phyloP scores from a whole-genome alignment of 2,888 invertebrate species.

The Hirtodrosophila confusa region DNA sequence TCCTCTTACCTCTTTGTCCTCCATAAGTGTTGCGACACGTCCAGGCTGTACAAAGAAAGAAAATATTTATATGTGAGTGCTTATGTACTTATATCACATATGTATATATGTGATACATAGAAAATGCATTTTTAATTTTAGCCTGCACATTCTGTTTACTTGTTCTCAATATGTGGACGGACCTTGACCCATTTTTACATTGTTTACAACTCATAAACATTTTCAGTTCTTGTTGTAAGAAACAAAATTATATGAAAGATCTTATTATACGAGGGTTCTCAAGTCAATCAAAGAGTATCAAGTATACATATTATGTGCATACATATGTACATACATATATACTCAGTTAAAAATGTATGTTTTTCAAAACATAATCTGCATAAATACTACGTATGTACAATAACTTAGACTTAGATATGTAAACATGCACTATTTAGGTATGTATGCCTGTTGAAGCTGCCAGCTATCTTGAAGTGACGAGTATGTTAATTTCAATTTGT shows the following conservation, averaged over 20 bases:
- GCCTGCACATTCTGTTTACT: slow-evolving; percentile 32
- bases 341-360: no score
- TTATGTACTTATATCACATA: background rate
- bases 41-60: slow-evolving; percentile 90
- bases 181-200: slow-evolving; percentile 60
- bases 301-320: no score
- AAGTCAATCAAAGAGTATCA: no score
- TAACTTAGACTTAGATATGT: no score
- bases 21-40: slow-evolving; percentile 93
- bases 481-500: slow-evolving; percentile 18
- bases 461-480: background rate
- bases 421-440: background rate
- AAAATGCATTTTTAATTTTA: slow-evolving; percentile 15
- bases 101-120: slow-evolving; percentile 13
- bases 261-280: no score
- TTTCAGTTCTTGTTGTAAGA: background rate
- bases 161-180: slow-evolving; percentile 18
- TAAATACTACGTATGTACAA: no score
- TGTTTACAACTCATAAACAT: slow-evolving; percentile 6
- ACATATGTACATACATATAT: no score
- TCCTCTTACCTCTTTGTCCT: slow-evolving; percentile 89
- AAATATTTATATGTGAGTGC: slow-evolving; percentile 14
- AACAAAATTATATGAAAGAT: background rate
- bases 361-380: no score
- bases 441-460: slow-evolving; percentile 1